A percentile compares a stretch with the other conserved stretches of the same genome.
These are phyloP conservation scores for Epinotia demarniana DNA, from an alignment of 2,888 invertebrate species.

Conservation along the genomic window DNA sequence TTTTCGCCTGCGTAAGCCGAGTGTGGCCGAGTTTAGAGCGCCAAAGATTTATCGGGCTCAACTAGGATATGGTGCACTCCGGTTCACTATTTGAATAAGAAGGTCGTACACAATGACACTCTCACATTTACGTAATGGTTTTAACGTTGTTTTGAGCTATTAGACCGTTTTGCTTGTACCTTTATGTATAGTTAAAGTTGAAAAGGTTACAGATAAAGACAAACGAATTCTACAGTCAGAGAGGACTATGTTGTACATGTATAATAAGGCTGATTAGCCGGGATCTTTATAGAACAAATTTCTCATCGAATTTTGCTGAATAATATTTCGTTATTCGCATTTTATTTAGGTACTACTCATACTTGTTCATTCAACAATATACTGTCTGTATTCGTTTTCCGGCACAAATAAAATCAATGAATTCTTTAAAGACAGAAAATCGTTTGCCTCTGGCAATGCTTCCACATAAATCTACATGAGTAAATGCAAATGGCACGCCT, in stretches of 20 bases:
- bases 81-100: conserved; percentile 35
- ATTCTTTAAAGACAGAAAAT: conserved; percentile 35
- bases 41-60: conserved; percentile 42
- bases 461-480: conserved; percentile 40
- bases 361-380: neutral
- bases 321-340: neutral
- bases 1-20: conserved; percentile 40
- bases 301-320: neutral
- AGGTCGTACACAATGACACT: conserved; percentile 11
- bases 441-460: conserved; percentile 35
- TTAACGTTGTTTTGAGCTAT: neutral
- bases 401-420: conserved; percentile 21
- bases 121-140: conserved; percentile 19
- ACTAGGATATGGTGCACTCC: conserved; percentile 29
- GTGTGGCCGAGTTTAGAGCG: conserved; percentile 43
- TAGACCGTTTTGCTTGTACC: neutral
- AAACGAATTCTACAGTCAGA: too few species aligned
- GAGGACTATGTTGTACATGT: too few species aligned
- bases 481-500: conserved; percentile 39
- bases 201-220: too few species aligned
- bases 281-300: neutral
- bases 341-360: neutral
- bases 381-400: neutral
- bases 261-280: neutral
- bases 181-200: too few species aligned